Evolutionary conservation across 2,888 invertebrate genomes (phyloP), one percentile per base, ranked within the genome.

Genomic region (Drosophila mayaguana): DNA sequence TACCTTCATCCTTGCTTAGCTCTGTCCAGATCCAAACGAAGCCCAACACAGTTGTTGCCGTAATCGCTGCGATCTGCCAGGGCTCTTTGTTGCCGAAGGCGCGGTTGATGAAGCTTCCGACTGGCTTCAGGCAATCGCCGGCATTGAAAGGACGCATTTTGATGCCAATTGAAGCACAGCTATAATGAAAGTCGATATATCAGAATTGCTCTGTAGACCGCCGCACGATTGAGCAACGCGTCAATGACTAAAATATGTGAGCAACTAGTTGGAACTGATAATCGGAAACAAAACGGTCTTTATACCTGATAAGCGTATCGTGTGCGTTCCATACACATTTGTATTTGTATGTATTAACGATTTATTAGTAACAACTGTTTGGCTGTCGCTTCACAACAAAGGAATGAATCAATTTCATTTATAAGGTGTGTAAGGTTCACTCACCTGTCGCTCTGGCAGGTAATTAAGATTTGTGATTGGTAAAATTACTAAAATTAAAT

Each of bases 11-110:
- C 77, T 95, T 95, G 92, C 94, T 95, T 65, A 96, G 91, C 67
- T 96, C 94, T 81, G 95, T 95, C 93, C 96, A 96, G 2, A 96
- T 91, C 96, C 96, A 97, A 14, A 96, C 94, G 12, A 95, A 88
- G 1, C 95, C 94, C 2, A 97, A 93, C 2, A 97, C 95, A 0
- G 96, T 95, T 2, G 96, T 94, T 12, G 96, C 95, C 2, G 97
- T 97, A 79, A 96, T 94, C 0, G 96, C 94, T 2, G 95, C 96
- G 70, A 97, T 95, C 93, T 97, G 96, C 97, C 97, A 97, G 88
- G 97, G 96, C 92, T 97, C 97, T 89, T 94, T 95, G 65, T 94
- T 95, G 48, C 93, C 94, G 83, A 96, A 95, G 40, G 94, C 85
- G 68, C 93, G 92, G 92, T 96, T 96, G 34, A 96, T 90, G 43